Evolutionary conservation across 2,888 invertebrate genomes (phyloP).

Genomic region (Cryptus viduatorius): DNA sequence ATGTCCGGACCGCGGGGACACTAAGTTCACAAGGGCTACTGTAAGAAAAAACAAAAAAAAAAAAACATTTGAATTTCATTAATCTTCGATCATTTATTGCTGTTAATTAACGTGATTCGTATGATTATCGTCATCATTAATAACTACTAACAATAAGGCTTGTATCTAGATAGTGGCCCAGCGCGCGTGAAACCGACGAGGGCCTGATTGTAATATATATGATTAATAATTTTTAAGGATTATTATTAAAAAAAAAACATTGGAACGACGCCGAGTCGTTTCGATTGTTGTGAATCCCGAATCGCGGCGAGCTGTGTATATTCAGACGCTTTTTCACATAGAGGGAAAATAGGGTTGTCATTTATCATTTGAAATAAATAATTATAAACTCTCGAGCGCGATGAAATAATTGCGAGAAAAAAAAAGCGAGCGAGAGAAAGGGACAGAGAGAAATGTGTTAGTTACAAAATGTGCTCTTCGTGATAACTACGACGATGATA

Average conservation of each 20-base stretch:
- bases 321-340: conserved; percentile 71
- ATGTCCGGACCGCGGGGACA: conserved; percentile 43
- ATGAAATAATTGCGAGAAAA: conserved; percentile 34
- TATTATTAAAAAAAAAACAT: conserved; percentile 41
- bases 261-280: conserved; percentile 60
- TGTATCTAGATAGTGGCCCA: conserved; percentile 73
- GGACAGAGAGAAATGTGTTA: conserved; percentile 45
- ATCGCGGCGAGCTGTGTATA: conserved; percentile 68
- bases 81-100: conserved; percentile 71
- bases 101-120: conserved; percentile 68
- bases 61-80: conserved; percentile 65
- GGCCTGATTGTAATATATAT: conserved; percentile 74
- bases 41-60: conserved; percentile 34
- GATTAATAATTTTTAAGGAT: conserved; percentile 64
- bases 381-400: conserved; percentile 21
- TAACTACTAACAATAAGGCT: conserved; percentile 73
- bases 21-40: conserved; percentile 47
- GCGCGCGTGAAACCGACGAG: conserved; percentile 45
- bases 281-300: conserved; percentile 44
- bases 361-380: conserved; percentile 63
- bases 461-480: conserved; percentile 47
- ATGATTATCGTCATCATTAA: conserved; percentile 74
- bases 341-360: conserved; percentile 67
- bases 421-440: conserved; percentile 10
- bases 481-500: conserved; percentile 49